Conservation (phyloP, 2,797 vertebrate genomes). For the Remorina albescens region DNA sequence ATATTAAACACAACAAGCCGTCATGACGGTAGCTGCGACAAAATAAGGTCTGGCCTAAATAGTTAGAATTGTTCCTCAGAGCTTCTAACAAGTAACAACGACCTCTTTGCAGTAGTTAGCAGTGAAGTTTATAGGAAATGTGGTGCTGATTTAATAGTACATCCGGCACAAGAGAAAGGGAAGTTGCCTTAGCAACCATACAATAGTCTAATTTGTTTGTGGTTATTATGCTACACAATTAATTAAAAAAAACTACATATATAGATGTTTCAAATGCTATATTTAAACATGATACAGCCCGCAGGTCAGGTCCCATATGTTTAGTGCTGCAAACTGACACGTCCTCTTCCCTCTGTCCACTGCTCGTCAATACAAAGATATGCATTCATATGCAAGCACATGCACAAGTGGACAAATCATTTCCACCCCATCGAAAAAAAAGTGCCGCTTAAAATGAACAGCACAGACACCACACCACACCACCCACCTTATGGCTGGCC, state of each 20-base stretch:
- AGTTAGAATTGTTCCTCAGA: conserved; percentile 9
- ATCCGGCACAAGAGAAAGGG: conserved; percentile 49
- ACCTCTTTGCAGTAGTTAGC: conserved; percentile 38
- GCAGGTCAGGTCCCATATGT: neutral
- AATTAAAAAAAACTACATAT: conserved; percentile 10
- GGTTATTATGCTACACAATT: conserved; percentile 24
- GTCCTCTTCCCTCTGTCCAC: neutral
- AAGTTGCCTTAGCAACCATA: conserved; percentile 22
- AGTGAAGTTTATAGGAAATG: conserved; percentile 56
- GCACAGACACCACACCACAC: neutral
- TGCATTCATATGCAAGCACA: neutral
- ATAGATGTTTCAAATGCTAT: conserved; percentile 2
- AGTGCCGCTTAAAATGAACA: neutral
- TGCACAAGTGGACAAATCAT: neutral
- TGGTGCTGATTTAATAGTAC: conserved; percentile 57
- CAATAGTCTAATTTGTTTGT: conserved; percentile 47
- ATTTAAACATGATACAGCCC: neutral
- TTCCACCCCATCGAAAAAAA: neutral
- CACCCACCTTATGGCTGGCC: neutral
- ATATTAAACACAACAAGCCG: neutral
- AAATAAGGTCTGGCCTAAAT: neutral
- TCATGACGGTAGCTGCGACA: too few relatives aligned
- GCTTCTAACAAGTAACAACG: conserved; percentile 19
- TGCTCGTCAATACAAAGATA: neutral
- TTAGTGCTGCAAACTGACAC: neutral